Percentiles rank a stretch among this genome's conserved stretches.
Evolutionary conservation across 2,797 vertebrate genomes (phyloP).

Genomic region (Odontamblyopus rebecca): DNA sequence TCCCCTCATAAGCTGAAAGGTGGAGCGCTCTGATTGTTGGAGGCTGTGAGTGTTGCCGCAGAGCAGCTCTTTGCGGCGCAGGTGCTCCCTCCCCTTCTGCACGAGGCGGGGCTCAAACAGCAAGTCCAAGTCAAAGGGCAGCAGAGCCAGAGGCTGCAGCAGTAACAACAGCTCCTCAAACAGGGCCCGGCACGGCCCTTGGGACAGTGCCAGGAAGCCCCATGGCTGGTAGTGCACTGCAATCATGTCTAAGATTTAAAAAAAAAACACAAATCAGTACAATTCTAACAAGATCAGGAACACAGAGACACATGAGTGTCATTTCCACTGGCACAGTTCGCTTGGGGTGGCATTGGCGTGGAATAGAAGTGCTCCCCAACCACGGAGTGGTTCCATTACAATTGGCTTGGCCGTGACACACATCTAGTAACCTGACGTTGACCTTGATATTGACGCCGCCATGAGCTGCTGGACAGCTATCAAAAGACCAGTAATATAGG

Average conservation of each 20-base stretch:
- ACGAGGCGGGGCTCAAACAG: slow-evolving; percentile 90
- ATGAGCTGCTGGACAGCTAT: too few species aligned
- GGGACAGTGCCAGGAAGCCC: slow-evolving; percentile 90
- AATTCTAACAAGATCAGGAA: background rate
- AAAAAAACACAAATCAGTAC: background rate
- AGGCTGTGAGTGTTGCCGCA: slow-evolving; percentile 83
- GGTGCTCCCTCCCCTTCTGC: slow-evolving; percentile 88
- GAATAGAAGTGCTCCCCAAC: too few species aligned
- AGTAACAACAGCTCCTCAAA: slow-evolving; percentile 92
- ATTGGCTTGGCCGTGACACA: too few species aligned
- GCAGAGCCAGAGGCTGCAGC: slow-evolving; percentile 92
- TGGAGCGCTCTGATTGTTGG: slow-evolving; percentile 86
- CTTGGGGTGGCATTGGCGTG: too few species aligned
- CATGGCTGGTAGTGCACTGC: slow-evolving; percentile 88
- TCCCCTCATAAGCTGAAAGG: slow-evolving; percentile 90
- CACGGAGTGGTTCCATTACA: too few species aligned
- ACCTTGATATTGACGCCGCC: too few species aligned
- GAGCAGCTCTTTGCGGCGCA: slow-evolving; percentile 90
- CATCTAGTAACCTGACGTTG: too few species aligned
- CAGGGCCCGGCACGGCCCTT: slow-evolving; percentile 85
- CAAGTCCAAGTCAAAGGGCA: slow-evolving; percentile 94
- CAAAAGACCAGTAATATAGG: too few species aligned
- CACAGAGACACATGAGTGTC: background rate
- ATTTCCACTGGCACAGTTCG: background rate
- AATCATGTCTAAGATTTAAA: slow-evolving; percentile 81